Evolutionary conservation across 2,888 invertebrate genomes (phyloP), one percentile per base, ranked within the genome.

Genomic region (Elgonia sp.): DNA sequence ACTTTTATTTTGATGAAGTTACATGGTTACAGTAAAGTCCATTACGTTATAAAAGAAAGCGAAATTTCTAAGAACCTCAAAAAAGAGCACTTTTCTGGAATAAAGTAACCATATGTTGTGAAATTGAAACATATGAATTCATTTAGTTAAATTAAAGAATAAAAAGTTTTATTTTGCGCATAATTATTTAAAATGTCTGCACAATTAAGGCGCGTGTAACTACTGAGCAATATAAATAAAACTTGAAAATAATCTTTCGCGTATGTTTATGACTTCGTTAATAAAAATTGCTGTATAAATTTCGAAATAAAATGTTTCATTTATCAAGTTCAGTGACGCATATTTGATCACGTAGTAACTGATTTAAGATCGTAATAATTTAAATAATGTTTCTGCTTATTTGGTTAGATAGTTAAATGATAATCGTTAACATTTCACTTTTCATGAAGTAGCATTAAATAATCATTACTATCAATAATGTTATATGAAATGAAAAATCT

Each of bases 1-100:
- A 65, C 63, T 65, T 18, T 65, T 65, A 65, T 65, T 65, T 65
- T 65, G 63, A 65, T 65, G 18, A 39, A 65, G 18, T 65, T 40
- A 65, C 10, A 18, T 40, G 63, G 40, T 65, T 65, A 65, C 39
- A 21, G 12, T n/a, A n/a, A 60, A 60, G 60, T 21, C 60, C 60
- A 21, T 60, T 21, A 60, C 7, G n/a, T 60, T 21, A 60, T n/a
- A n/a, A n/a, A 53, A 53, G 53, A n/a, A 53, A n/a, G 6, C 12
- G 18, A 53, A 53, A 53, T 46, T 46, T 46, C 4, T 14, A 53
- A n/a, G n/a, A 53, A 53, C 12, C 53, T 53, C 6, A 1, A 53
- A 53, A 53, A n/a, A n/a, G n/a, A 53, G 53, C 53, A 3, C 18
- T 53, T n/a, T 53, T 7, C 8, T 7, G n/a, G 18, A 53, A n/a